Base-by-base conservation (phyloP, 2,888 invertebrate genomes). In the Lithophane ornitopus region DNA sequence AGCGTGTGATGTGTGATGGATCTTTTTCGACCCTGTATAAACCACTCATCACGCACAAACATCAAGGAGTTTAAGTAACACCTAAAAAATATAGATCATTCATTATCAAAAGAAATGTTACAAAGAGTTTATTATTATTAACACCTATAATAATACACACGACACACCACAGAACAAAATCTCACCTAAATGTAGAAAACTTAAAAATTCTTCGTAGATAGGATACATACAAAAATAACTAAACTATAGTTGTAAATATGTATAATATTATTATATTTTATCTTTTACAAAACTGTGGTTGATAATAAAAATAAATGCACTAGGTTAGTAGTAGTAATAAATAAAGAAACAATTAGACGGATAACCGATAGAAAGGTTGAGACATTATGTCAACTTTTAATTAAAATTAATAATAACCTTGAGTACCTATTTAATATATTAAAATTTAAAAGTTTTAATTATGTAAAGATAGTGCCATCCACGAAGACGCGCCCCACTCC, bases 231-330 rank as follows among this genome's bases (percentile, higher is more conserved):
- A 22, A 28, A 14, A 66, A 70, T 39, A 62, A 70, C 14, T 52
- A 34, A 8, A 16, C 12, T 19, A n/a, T 11, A 44, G 58, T 63
- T 46, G 11, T 28, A 56, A 52, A 49, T 26, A 66, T 59, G 16
- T 73, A 73, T 77, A 52, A 52, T 54, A 77, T 70, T 73, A 46
- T n/a, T n/a, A n/a, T n/a, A n/a, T n/a, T n/a, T n/a, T n/a, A n/a
- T n/a, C n/a, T 61, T 65, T 52, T 66, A 74, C 39, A 74, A 74
- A 61, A 59, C 3, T 49, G 14, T 59, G 16, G 56, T 26, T 59
- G 19, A 59, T 28, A 66, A n/a, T 39, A 67, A 65, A 84, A 83
- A 84, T 83, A 83, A 83, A 83, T 83, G 83, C 84, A 74, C 63
- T 39, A 22, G 61, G 70, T 82, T 79, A 75, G 79, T 70, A 59